A percentile compares a stretch with the other conserved stretches of the same genome.
Evolutionary conservation across 2,797 vertebrate genomes (phyloP).

Genomic region (Ambastaia sidthimunki): DNA sequence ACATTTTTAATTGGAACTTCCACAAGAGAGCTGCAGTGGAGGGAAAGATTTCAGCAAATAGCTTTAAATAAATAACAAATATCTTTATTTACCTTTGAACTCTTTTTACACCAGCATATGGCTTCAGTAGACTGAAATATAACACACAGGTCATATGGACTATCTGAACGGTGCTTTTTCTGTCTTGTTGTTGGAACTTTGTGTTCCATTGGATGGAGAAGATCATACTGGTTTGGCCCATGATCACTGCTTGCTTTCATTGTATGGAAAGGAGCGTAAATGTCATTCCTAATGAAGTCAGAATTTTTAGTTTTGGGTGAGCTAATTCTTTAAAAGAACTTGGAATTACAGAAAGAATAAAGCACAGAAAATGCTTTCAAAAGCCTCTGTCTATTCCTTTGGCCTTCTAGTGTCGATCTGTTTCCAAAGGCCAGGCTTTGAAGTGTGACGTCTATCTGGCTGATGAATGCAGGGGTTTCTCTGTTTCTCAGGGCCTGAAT

Average conservation of each 20-base stretch:
- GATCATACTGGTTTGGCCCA: background rate
- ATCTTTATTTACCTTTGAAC: background rate
- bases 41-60: background rate
- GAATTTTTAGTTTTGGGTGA: background rate
- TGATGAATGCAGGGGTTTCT: slow-evolving; percentile 42
- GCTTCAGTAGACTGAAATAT: background rate
- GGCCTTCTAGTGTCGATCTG: slow-evolving; percentile 35
- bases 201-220: background rate
- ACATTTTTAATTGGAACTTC: too few species aligned
- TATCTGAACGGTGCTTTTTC: background rate
- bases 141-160: background rate
- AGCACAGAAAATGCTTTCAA: slow-evolving; percentile 40
- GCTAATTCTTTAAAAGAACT: slow-evolving; percentile 7
- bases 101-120: background rate
- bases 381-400: slow-evolving; percentile 39
- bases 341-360: slow-evolving; percentile 8
- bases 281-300: background rate
- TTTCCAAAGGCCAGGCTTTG: slow-evolving; percentile 52
- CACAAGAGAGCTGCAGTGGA: background rate
- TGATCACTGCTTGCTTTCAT: background rate
- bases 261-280: background rate
- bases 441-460: slow-evolving; percentile 46
- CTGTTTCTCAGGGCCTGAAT: slow-evolving; percentile 20
- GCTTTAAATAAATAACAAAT: background rate
- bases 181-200: background rate